phyloP scores from a whole-genome alignment of 1,140 invertebrate species.

The Zaprionus lachaisei region DNA sequence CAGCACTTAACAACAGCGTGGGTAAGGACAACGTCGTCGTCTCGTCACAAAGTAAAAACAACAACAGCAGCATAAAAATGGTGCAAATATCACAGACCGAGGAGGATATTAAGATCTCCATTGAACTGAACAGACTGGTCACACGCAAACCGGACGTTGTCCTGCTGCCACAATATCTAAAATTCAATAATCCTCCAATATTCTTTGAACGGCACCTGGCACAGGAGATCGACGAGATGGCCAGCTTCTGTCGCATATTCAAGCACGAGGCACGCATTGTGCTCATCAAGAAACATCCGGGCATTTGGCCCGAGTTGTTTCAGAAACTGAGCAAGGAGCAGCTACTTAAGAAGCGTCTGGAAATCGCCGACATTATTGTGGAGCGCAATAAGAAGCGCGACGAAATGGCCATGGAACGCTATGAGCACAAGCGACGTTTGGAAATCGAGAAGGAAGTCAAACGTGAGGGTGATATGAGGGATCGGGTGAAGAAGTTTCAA shows the following conservation, averaged over 20 bases:
- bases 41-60: background rate
- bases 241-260: conserved; percentile 81
- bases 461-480: conserved; percentile 73
- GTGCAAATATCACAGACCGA: conserved; percentile 81
- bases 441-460: conserved; percentile 77
- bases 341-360: conserved; percentile 69
- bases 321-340: conserved; percentile 73
- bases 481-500: conserved; percentile 77
- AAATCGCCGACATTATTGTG: conserved; percentile 74
- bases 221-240: conserved; percentile 77
- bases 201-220: conserved; percentile 78
- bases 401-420: conserved; percentile 70
- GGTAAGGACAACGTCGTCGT: conserved; percentile 14
- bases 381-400: conserved; percentile 81
- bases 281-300: conserved; percentile 72
- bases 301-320: conserved; percentile 80
- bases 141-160: conserved; percentile 81
- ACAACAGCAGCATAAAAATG: conserved; percentile 51
- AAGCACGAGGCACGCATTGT: conserved; percentile 83
- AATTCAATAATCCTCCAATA: conserved; percentile 83
- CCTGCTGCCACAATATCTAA: conserved; percentile 72
- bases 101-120: conserved; percentile 82
- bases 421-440: conserved; percentile 69
- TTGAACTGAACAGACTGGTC: conserved; percentile 77
- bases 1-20: conserved; percentile 31